Evolutionary conservation across 1,140 invertebrate species (phyloP), one percentile per base, ranked within the genome.

Genomic region (Ostrea denselamellosa): DNA sequence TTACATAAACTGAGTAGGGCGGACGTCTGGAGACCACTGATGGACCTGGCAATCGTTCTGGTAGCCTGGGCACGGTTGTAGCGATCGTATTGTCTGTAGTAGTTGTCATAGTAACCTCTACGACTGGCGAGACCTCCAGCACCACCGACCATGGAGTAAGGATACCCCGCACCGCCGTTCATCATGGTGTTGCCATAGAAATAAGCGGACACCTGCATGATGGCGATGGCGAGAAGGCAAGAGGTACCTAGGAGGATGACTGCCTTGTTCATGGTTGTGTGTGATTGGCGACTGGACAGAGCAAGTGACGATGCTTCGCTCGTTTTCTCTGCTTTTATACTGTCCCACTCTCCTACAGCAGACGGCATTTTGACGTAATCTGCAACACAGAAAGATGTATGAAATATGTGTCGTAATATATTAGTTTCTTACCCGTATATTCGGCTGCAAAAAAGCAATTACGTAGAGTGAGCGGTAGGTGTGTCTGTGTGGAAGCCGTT

Each of bases 221-320:
- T 77, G 68, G 68, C 68, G 25, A 77, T 77, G 68, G 68, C 68
- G 17, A 77, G 68, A 34, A 77, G 68, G 25, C 68, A 77, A 77
- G 68, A 28, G 25, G 68, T 77, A 25, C 68, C 68, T 25, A 77
- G 22, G 68, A 77, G 68, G 25, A 77, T 77, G 8, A 77, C 25
- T 77, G 68, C 68, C 68, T 77, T 77, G 68, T 77, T 77, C 68
- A 77, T 77, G 68, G 68, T 77, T 77, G 68, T 77, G 58, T 25
- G 22, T 77, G 22, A 14, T 77, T 77, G 68, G 68, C 14, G 68
- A 77, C 68, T 34, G 25, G 68, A 77, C 68, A 14, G 22, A 77
- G 68, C 68, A 77, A 77, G 68, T 77, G 68, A 77, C 68, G 68
- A 77, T 34, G 12, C 12, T 77, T 25, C 68, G 25, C 10, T 77